These are phyloP conservation scores for Brachyalestes nurse DNA, from an alignment of 2,797 vertebrate genomes.

Conservation along the genomic window DNA sequence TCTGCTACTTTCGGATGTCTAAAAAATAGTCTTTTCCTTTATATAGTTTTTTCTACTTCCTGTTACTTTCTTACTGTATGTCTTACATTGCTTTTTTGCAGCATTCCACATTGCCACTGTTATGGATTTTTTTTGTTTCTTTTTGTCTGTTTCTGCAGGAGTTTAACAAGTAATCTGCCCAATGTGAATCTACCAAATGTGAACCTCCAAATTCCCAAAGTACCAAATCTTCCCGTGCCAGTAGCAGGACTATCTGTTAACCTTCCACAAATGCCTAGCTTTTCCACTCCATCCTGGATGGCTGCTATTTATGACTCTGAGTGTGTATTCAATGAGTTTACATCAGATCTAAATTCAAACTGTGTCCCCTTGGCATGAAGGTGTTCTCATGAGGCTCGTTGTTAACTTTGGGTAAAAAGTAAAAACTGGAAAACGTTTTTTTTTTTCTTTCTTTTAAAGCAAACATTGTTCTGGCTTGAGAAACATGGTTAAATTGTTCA, in stretches of 20 bases:
- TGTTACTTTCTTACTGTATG: conserved; percentile 78
- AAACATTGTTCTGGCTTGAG: conserved; percentile 27
- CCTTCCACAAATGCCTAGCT: conserved; percentile 99
- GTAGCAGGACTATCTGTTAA: conserved; percentile 96
- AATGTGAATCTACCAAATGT: conserved; percentile 99
- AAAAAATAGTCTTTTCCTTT: conserved; percentile 58
- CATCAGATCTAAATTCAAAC: conserved; percentile 87
- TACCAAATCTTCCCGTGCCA: conserved; percentile 97
- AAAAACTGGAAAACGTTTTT: background rate
- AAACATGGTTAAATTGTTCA: conserved; percentile 9
- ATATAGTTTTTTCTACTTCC: conserved; percentile 55
- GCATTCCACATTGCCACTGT: conserved; percentile 94
- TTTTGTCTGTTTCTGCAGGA: conserved; percentile 99
- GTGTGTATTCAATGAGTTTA: conserved; percentile 99
- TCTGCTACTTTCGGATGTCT: conserved; percentile 66
- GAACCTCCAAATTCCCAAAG: conserved; percentile 99
- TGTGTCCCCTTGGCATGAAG: conserved; percentile 95
- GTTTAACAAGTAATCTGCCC: conserved; percentile 99
- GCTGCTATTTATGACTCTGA: conserved; percentile 99
- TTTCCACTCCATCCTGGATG: conserved; percentile 99
- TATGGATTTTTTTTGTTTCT: conserved; percentile 91
- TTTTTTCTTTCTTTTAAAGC: no score
- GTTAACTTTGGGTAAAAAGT: conserved; percentile 21
- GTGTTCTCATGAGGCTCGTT: conserved; percentile 78
- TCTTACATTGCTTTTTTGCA: conserved; percentile 92